These are phyloP conservation scores for Vidua macroura DNA, from an alignment of 2,113 vertebrate species.

Conservation along the genomic window DNA sequence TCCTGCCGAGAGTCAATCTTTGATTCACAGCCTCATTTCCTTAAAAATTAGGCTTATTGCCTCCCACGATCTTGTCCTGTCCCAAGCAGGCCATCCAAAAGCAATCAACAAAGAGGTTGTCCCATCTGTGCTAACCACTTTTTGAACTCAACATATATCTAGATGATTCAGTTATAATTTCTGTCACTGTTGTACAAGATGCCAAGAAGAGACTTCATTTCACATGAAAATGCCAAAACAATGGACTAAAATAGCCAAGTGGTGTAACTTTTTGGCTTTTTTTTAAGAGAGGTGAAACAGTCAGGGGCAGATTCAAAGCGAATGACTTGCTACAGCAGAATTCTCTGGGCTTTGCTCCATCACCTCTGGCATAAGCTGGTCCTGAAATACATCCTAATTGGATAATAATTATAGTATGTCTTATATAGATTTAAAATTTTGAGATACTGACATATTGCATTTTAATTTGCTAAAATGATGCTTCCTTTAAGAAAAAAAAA, in stretches of 20 bases:
- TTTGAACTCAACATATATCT: neutral
- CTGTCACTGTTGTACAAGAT: neutral
- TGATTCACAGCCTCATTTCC: conserved; percentile 36
- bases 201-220: neutral
- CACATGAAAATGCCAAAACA: neutral
- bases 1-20: conserved; percentile 20
- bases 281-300: neutral
- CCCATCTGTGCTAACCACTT: neutral
- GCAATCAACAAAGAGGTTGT: neutral
- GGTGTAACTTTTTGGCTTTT: neutral
- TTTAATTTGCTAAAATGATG: neutral
- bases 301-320: neutral
- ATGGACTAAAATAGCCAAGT: neutral
- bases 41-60: neutral
- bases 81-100: neutral
- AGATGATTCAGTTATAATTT: neutral
- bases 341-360: neutral
- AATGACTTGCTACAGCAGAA: neutral
- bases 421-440: neutral
- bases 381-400: neutral
- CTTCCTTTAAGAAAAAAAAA: neutral
- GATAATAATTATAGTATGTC: neutral
- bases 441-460: neutral
- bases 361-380: neutral
- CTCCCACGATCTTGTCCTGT: neutral